Conservation (phyloP, 2,888 invertebrate species). For the Pachliopta kotzebuea region DNA sequence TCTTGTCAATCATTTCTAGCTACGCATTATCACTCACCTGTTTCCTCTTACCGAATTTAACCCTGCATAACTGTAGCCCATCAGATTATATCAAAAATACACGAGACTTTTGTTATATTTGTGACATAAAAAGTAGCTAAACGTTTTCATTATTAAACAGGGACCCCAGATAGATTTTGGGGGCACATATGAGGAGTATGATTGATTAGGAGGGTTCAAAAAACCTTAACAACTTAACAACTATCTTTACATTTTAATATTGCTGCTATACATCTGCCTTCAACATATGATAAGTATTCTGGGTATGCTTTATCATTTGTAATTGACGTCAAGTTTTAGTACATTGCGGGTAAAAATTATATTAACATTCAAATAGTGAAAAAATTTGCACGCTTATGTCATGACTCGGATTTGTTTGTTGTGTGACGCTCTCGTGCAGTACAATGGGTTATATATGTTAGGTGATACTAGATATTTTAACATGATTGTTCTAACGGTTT, state of each 20-base stretch:
- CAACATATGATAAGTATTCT: too few relatives aligned
- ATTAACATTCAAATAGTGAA: background rate
- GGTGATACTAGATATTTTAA: background rate
- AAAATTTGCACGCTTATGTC: background rate
- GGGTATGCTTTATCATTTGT: too few relatives aligned
- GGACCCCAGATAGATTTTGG: too few relatives aligned
- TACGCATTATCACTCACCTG: background rate
- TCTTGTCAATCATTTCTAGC: constrained; percentile 7
- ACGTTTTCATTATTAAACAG: too few relatives aligned
- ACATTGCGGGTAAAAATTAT: background rate
- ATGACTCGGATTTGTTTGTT: background rate
- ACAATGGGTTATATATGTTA: background rate
- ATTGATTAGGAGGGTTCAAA: too few relatives aligned
- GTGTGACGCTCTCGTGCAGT: background rate
- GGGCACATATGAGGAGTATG: too few relatives aligned
- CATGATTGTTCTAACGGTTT: background rate
- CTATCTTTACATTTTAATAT: too few relatives aligned
- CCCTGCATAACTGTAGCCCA: background rate
- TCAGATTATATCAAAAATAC: too few relatives aligned
- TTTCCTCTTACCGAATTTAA: background rate
- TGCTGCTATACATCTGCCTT: too few relatives aligned
- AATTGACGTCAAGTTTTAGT: background rate
- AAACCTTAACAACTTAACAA: too few relatives aligned
- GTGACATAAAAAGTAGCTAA: too few relatives aligned
- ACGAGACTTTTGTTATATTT: too few relatives aligned